Evolutionary conservation across 2,113 vertebrate genomes (phyloP), one percentile per base, ranked within the genome.

Genomic region (Ancistrus triradiatus): DNA sequence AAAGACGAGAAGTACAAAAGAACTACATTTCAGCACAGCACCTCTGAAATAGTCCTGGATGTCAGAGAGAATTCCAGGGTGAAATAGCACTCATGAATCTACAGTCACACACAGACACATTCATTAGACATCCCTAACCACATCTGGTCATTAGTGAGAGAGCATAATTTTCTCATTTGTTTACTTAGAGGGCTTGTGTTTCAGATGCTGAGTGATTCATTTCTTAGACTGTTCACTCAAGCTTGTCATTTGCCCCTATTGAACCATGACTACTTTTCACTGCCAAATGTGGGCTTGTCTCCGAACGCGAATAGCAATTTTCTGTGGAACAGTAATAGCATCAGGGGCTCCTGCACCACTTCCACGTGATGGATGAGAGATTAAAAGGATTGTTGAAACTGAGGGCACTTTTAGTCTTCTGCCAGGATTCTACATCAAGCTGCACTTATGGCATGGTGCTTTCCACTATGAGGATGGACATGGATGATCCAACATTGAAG

Each of bases 311-410:
- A 73, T 64, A 70, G 66, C 69, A 76, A 72, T 81, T 73, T 83
- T 73, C 76, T 72, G 63, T 74, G 69, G 63, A 77, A 77, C 50
- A 64, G 81, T 84, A 85, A 88, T 84, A 83, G 80, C 82, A 86
- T 84, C 78, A 77, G 66, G 76, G 57, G 67, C 43, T 77, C 81
- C 68, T 15, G 64, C 69, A 74, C 78, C 75, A 72, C 80, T 82
- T 74, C 79, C 76, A 78, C 69, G 72, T 82, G 86, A 88, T 80
- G 85, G 86, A 88, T 89, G 88, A 88, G 83, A 88, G 86, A 89
- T 88, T 88, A 87, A 87, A 88, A 83, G 83, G 83, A 86, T 84
- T 86, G 81, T 84, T 81, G 80, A 80, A 80, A 82, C 69, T 85
- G 82, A 84, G 85, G 79, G 84, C 80, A 75, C 83, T 82, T 86